Evolutionary conservation across 2,797 vertebrate genomes (phyloP).

Genomic region (Zenarchopterus dispar): DNA sequence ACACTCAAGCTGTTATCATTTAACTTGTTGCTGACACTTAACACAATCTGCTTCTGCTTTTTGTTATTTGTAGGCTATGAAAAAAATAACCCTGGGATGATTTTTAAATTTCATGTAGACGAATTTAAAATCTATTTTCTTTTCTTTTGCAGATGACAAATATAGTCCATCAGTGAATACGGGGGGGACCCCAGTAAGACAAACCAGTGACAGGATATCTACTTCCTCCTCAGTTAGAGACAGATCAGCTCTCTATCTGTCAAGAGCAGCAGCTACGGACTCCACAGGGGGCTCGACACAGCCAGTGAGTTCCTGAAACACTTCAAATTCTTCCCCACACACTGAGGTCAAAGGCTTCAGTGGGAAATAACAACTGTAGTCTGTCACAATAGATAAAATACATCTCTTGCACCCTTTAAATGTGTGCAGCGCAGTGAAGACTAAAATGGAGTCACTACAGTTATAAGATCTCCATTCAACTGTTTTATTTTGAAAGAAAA

Average conservation of each 20-base stretch:
- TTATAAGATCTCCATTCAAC: too few relatives aligned
- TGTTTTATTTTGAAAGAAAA: too few relatives aligned
- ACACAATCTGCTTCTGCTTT: neutral
- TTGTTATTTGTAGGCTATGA: constrained; percentile 33
- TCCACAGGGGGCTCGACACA: constrained; percentile 62
- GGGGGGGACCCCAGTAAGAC: constrained; percentile 51
- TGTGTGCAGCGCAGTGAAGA: neutral
- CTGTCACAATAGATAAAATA: constrained; percentile 25
- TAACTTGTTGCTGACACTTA: constrained; percentile 32
- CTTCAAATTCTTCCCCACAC: constrained; percentile 60
- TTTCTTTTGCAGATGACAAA: constrained; percentile 78
- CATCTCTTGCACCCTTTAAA: constrained; percentile 13
- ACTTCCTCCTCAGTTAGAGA: constrained; percentile 81
- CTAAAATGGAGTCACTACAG: neutral
- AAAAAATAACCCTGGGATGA: neutral
- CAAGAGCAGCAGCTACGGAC: constrained; percentile 78
- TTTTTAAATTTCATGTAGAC: neutral
- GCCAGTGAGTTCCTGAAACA: constrained; percentile 80
- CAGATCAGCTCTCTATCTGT: constrained; percentile 84
- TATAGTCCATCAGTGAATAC: constrained; percentile 58
- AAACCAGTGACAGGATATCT: constrained; percentile 64
- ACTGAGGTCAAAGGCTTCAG: constrained; percentile 49
- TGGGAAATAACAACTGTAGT: constrained; percentile 30
- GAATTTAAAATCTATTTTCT: neutral
- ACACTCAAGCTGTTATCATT: constrained; percentile 34